Conservation (phyloP, 2,797 vertebrate species). For the Sibirionetta formosa region DNA sequence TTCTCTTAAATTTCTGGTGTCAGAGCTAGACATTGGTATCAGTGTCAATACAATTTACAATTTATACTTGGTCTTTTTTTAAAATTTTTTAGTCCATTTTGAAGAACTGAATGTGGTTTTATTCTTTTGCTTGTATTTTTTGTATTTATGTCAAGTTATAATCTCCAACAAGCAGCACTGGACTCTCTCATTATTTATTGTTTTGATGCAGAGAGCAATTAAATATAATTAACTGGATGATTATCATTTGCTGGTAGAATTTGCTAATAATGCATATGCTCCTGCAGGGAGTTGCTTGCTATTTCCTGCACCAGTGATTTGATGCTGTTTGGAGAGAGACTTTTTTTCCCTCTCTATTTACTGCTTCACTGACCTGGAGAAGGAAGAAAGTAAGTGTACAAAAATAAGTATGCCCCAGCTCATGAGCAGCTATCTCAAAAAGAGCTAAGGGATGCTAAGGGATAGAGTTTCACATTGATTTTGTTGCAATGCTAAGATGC, state of each 20-base stretch:
- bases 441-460: constrained; percentile 29
- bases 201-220: constrained; percentile 84
- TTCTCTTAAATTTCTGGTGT: neutral
- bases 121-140: constrained; percentile 52
- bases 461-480: constrained; percentile 37
- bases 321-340: constrained; percentile 75
- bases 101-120: constrained; percentile 5
- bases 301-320: constrained; percentile 83
- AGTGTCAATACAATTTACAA: neutral
- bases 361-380: constrained; percentile 83
- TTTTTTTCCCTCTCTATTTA: constrained; percentile 80
- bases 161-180: constrained; percentile 71
- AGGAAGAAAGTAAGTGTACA: constrained; percentile 76
- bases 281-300: constrained; percentile 81
- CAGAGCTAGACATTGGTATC: neutral
- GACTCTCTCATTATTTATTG: constrained; percentile 82
- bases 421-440: constrained; percentile 69
- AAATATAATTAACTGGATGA: constrained; percentile 85
- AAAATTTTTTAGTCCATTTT: neutral
- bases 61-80: constrained; percentile 1
- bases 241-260: constrained; percentile 78
- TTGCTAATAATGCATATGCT: constrained; percentile 78
- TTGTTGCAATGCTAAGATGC: constrained; percentile 41
- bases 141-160: constrained; percentile 63
- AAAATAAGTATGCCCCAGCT: constrained; percentile 78